Evolutionary conservation across 2,113 vertebrate genomes (phyloP).

Genomic region (Catharus fuscescens): DNA sequence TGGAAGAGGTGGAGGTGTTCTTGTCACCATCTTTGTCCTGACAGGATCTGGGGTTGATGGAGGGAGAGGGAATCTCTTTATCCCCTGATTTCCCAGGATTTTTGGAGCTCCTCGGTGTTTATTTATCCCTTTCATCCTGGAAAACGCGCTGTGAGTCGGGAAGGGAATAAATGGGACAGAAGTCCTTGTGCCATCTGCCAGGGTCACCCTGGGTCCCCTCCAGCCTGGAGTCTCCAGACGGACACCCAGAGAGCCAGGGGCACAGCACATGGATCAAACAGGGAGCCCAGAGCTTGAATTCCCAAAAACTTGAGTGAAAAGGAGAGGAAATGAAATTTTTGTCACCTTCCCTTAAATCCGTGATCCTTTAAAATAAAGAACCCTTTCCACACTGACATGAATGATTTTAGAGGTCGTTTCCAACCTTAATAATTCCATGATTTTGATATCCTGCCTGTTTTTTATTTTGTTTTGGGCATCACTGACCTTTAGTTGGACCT

Average conservation of each 20-base stretch:
- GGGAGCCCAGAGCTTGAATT: background rate
- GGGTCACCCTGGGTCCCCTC: background rate
- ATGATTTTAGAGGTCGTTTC: background rate
- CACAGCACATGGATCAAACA: background rate
- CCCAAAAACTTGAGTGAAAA: background rate
- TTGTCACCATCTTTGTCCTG: background rate
- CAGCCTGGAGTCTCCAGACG: slow-evolving; percentile 15
- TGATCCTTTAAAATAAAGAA: background rate
- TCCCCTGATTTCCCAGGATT: background rate
- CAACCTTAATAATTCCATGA: background rate
- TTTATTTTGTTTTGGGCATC: background rate
- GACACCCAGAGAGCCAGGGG: background rate
- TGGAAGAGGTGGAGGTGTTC: background rate
- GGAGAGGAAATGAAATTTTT: background rate
- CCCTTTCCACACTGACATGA: rapidly evolving
- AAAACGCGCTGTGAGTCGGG: background rate
- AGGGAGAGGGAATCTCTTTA: background rate
- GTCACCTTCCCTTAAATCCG: background rate
- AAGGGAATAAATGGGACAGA: background rate
- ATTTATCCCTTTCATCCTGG: background rate
- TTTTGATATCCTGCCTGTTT: background rate
- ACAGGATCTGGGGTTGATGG: background rate
- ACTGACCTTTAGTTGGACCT: background rate
- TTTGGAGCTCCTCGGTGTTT: background rate
- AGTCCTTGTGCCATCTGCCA: slow-evolving; percentile 20